Evolutionary conservation across 2,797 vertebrate genomes (phyloP).

Genomic region (Pangasius larnaudii): DNA sequence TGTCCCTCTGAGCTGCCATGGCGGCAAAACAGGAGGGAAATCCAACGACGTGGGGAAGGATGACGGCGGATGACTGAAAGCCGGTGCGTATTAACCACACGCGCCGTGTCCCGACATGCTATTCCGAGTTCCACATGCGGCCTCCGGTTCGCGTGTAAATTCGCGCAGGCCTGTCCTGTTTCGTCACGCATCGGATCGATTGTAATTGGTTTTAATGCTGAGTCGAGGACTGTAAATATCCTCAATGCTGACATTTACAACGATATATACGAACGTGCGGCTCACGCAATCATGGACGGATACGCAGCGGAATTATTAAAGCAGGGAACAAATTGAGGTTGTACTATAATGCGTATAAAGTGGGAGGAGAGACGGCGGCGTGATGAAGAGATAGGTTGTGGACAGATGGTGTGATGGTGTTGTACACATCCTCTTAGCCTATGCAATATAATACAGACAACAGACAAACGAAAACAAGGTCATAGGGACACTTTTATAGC

Average conservation of each 20-base stretch:
- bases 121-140: neutral
- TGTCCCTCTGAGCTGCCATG: constrained; percentile 27
- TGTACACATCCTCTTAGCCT: neutral
- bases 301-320: constrained; percentile 66
- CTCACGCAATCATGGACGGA: constrained; percentile 56
- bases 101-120: constrained; percentile 5
- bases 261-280: constrained; percentile 64
- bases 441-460: neutral
- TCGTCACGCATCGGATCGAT: constrained; percentile 70
- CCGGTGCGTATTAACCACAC: constrained; percentile 14
- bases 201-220: constrained; percentile 73
- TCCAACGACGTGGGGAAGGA: neutral
- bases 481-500: neutral
- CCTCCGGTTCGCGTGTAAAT: constrained; percentile 61
- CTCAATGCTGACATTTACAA: constrained; percentile 62
- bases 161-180: constrained; percentile 53
- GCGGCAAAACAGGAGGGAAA: neutral
- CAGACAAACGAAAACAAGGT: neutral
- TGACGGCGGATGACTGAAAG: neutral
- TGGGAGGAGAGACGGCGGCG: neutral
- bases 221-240: constrained; percentile 70
- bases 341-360: neutral
- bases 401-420: neutral
- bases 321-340: constrained; percentile 66
- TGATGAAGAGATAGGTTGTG: neutral